phyloP scores from a whole-genome alignment of 2,888 invertebrate species.

The Gibbula magus region DNA sequence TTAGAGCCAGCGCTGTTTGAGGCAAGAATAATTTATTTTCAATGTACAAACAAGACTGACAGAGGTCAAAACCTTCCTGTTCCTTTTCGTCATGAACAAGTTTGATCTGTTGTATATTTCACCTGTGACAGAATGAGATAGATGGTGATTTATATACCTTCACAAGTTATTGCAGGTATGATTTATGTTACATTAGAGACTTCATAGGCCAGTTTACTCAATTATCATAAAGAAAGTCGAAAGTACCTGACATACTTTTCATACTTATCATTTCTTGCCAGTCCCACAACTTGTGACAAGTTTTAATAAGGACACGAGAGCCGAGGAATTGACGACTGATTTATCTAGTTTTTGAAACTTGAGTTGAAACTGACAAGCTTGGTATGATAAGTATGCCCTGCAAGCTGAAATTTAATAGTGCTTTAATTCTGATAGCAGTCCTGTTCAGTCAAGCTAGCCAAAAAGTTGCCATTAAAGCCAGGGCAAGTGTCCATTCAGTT shows the following conservation, averaged over 20 bases:
- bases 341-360: conserved; percentile 19
- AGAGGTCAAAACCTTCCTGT: not conserved
- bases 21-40: not conserved
- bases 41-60: not conserved
- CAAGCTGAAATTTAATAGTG: conserved; percentile 1
- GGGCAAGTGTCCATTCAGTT: too few species aligned
- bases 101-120: conserved; percentile 10
- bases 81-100: not conserved
- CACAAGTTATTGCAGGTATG: conserved; percentile 11
- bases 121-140: conserved; percentile 2
- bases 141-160: conserved; percentile 20
- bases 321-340: not conserved
- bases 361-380: conserved; percentile 8
- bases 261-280: conserved; percentile 7
- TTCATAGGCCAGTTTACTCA: not conserved
- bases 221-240: not conserved
- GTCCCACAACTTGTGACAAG: not conserved
- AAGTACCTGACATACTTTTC: conserved; percentile 20
- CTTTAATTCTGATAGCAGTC: not conserved
- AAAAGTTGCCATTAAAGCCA: too few species aligned
- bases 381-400: conserved; percentile 5
- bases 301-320: not conserved
- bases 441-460: not conserved
- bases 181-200: conserved; percentile 11
- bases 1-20: too few species aligned